phyloP scores from a whole-genome alignment of 2,797 vertebrate genomes.

The Hypotaenidia okinawae region DNA sequence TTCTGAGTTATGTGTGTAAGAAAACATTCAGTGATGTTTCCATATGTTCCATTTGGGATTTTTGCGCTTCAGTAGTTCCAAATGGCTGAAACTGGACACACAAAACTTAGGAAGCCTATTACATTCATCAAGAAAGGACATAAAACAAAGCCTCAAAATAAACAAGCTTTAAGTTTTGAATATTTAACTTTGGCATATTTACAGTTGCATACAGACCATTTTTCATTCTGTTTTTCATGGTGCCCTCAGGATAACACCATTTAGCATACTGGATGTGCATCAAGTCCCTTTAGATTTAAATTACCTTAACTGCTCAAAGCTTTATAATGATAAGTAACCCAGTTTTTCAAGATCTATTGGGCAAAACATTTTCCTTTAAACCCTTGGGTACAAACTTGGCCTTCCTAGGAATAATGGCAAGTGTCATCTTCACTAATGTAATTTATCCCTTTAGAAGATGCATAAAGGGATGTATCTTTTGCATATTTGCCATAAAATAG shows the following conservation, averaged over 20 bases:
- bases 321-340: neutral
- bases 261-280: neutral
- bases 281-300: neutral
- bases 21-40: neutral
- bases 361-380: neutral
- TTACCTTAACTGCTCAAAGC: neutral
- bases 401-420: neutral
- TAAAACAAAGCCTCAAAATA: neutral
- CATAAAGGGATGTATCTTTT: neutral
- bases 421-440: fast-evolving
- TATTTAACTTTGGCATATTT: constrained; percentile 42
- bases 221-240: neutral
- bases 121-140: neutral
- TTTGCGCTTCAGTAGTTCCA: neutral
- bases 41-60: constrained; percentile 16
- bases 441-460: neutral
- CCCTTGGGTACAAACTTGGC: neutral
- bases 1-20: neutral
- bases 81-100: constrained; percentile 1
- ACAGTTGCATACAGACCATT: neutral
- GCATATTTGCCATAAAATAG: fast-evolving
- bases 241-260: neutral
- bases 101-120: neutral
- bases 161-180: neutral
- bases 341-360: neutral